These are phyloP conservation scores for Himalopsyche kuldschensis DNA, from an alignment of 2,888 invertebrate genomes.

Conservation along the genomic window DNA sequence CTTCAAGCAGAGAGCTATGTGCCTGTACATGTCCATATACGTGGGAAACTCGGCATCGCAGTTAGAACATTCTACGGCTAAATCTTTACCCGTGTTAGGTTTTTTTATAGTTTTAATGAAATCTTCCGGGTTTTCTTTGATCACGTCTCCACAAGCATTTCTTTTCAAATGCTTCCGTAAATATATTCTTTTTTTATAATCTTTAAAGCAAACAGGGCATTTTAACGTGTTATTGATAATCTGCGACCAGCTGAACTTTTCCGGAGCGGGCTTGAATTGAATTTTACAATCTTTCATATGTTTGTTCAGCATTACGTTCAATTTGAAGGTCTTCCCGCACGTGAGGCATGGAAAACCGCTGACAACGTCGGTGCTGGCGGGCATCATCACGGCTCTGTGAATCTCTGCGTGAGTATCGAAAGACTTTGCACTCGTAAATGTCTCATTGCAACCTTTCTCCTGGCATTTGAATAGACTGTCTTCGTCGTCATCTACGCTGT, in stretches of 20 bases:
- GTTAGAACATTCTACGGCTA: slow-evolving; percentile 31
- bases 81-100: background rate
- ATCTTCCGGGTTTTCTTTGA: slow-evolving; percentile 16
- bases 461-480: slow-evolving; percentile 1
- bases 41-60: slow-evolving; percentile 29
- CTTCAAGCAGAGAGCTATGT: slow-evolving; percentile 28
- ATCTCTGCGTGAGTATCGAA: slow-evolving; percentile 8
- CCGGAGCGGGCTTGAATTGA: background rate
- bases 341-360: slow-evolving; percentile 46
- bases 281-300: slow-evolving; percentile 42
- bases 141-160: slow-evolving; percentile 10
- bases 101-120: background rate
- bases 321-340: slow-evolving; percentile 53
- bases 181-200: slow-evolving; percentile 24
- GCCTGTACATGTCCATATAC: slow-evolving; percentile 23
- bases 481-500: slow-evolving; percentile 9
- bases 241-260: background rate
- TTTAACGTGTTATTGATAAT: slow-evolving; percentile 1
- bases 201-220: slow-evolving; percentile 23
- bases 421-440: slow-evolving; percentile 15
- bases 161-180: slow-evolving; percentile 15
- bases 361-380: background rate
- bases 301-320: slow-evolving; percentile 57
- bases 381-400: background rate
- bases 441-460: slow-evolving; percentile 20